A percentile compares a stretch with the other conserved stretches of the same genome.
Evolutionary conservation across 2,797 vertebrate genomes (phyloP).

Genomic region (Pipistrellus pipistrellus): DNA sequence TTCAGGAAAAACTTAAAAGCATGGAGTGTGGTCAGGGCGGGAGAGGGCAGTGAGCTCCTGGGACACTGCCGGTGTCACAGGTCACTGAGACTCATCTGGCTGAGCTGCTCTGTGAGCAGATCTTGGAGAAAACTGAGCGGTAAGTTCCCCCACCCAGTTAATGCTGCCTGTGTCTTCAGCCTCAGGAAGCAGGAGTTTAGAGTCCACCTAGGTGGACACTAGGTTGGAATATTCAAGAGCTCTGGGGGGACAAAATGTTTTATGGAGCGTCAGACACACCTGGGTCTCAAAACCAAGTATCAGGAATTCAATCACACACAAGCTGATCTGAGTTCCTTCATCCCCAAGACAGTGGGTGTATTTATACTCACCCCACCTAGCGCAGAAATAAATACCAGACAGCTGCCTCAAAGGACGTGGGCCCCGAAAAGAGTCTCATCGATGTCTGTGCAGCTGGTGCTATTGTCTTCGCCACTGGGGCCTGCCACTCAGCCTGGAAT

Average conservation of each 20-base stretch:
- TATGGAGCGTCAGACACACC: not conserved
- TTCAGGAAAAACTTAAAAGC: not conserved
- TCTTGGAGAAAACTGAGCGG: not conserved
- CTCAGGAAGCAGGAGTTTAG: not conserved
- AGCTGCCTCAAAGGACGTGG: too few species aligned
- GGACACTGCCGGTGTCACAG: not conserved
- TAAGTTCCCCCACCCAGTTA: not conserved
- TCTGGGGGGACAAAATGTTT: not conserved
- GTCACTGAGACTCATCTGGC: not conserved
- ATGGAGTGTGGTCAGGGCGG: not conserved
- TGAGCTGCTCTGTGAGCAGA: not conserved
- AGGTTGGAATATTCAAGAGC: not conserved
- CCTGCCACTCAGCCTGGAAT: not conserved
- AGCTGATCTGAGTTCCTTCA: not conserved
- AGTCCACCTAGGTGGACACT: not conserved
- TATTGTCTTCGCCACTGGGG: not conserved
- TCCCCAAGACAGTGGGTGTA: not conserved
- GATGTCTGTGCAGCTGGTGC: not conserved
- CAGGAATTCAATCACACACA: not conserved
- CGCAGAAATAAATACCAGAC: not conserved
- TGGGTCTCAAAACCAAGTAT: too few species aligned
- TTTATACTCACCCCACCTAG: not conserved
- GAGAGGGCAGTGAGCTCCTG: not conserved
- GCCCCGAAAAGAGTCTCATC: accelerated
- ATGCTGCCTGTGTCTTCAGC: not conserved